A percentile compares a stretch with the other conserved stretches of the same genome.
Evolutionary conservation across 2,113 vertebrate species (phyloP).

Genomic region (Pygoscelis adeliae): DNA sequence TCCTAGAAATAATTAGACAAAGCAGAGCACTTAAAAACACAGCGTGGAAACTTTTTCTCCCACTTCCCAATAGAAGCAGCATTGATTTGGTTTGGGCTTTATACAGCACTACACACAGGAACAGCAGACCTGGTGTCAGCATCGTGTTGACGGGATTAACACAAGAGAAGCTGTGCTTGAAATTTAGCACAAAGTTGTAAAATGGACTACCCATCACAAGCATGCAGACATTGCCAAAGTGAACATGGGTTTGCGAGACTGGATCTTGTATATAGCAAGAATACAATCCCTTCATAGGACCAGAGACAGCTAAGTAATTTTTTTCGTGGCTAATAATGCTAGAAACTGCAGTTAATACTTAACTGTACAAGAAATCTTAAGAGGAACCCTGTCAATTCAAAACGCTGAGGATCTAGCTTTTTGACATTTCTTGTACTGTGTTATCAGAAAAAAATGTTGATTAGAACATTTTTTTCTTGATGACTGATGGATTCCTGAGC

Average conservation of each 20-base stretch:
- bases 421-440: background rate
- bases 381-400: background rate
- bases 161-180: background rate
- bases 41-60: background rate
- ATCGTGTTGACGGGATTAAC: background rate
- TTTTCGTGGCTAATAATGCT: background rate
- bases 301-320: background rate
- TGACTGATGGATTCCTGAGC: background rate
- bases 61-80: background rate
- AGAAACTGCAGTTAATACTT: background rate
- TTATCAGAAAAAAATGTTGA: background rate
- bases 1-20: background rate
- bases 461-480: background rate
- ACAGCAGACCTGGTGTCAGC: background rate
- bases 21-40: background rate
- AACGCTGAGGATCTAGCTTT: background rate
- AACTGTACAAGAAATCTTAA: background rate
- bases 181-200: background rate
- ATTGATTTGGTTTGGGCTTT: background rate
- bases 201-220: background rate
- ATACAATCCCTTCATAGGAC: background rate
- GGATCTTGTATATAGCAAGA: background rate
- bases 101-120: background rate
- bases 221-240: background rate
- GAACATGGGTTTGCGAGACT: background rate